Evolutionary conservation across 2,797 vertebrate species (phyloP).

Genomic region (Epinephelus malabaricus): DNA sequence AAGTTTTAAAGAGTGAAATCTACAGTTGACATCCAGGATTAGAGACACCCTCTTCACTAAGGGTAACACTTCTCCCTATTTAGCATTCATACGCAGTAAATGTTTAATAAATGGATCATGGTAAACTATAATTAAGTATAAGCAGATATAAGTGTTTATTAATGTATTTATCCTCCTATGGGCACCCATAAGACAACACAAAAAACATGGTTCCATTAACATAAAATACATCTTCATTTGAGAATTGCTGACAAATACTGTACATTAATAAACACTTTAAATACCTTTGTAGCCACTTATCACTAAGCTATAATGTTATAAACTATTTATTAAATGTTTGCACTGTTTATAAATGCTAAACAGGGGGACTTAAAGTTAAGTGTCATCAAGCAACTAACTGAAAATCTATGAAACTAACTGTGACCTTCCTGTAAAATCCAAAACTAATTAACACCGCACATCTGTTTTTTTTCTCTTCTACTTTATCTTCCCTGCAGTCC

Average conservation of each 20-base stretch:
- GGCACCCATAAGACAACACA: background rate
- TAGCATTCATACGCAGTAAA: background rate
- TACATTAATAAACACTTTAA: background rate
- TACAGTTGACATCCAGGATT: constrained; percentile 26
- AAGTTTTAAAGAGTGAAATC: constrained; percentile 18
- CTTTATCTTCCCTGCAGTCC: constrained; percentile 12
- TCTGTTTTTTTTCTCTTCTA: constrained; percentile 22
- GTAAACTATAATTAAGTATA: background rate
- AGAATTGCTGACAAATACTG: background rate
- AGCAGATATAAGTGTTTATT: background rate
- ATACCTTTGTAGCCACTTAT: background rate
- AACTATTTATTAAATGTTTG: background rate
- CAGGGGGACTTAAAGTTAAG: background rate
- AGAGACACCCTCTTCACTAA: constrained; percentile 1
- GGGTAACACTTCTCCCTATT: constrained; percentile 10
- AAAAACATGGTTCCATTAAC: background rate
- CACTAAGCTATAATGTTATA: background rate
- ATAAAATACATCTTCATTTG: background rate
- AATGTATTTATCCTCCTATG: background rate
- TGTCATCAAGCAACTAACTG: background rate
- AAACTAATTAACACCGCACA: constrained; percentile 8
- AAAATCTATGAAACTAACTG: constrained; percentile 20
- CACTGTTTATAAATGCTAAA: background rate
- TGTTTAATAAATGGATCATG: background rate
- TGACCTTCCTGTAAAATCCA: constrained; percentile 41